Conservation (phyloP, 2,113 vertebrate species). For the Toxostoma redivivum region DNA sequence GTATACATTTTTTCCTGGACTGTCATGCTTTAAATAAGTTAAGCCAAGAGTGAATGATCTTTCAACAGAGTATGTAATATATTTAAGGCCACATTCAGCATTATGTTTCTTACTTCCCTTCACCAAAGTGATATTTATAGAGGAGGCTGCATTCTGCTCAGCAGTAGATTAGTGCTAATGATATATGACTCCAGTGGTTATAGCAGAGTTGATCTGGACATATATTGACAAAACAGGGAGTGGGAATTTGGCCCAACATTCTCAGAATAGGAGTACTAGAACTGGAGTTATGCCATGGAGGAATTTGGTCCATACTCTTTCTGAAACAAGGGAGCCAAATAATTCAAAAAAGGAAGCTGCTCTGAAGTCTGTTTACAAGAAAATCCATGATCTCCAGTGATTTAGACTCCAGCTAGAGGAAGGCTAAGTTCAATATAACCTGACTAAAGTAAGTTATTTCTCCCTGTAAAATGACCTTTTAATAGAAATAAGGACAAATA, state of each 20-base stretch:
- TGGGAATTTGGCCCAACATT: neutral
- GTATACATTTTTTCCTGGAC: neutral
- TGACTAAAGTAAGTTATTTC: neutral
- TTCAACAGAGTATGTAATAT: neutral
- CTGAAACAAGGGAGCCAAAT: neutral
- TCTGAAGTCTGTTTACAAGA: neutral
- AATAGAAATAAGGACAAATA: neutral
- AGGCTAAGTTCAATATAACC: neutral
- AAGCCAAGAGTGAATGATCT: conserved; percentile 7
- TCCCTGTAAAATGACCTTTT: neutral
- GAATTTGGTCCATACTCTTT: neutral
- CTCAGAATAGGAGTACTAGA: neutral
- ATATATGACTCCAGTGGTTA: neutral
- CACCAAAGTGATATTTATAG: neutral
- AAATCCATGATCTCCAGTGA: neutral
- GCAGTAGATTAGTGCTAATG: neutral
- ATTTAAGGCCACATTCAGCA: neutral
- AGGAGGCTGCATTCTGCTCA: neutral
- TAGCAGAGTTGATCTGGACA: neutral
- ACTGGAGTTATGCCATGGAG: neutral
- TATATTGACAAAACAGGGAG: neutral
- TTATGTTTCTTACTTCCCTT: conserved; percentile 1
- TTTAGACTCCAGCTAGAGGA: neutral
- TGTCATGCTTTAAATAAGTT: conserved; percentile 3
- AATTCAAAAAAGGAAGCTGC: neutral